Conservation (phyloP, 2,888 invertebrate species). For the Macrosiphum euphorbiae region DNA sequence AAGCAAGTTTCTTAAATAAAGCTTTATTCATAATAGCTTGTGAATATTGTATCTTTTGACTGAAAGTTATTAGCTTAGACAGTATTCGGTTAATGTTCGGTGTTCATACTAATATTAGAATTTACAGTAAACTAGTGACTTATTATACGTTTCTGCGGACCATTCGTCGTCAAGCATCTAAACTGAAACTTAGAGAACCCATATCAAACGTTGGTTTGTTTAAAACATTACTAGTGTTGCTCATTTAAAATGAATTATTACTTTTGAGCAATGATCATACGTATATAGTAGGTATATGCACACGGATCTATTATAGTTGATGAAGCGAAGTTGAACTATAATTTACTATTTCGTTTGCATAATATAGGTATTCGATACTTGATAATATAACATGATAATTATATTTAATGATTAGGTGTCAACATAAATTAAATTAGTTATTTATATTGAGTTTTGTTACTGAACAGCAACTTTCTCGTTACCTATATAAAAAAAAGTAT, state of each 20-base stretch:
- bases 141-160: not conserved
- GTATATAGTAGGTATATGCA: not conserved
- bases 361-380: not conserved
- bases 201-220: slow-evolving; percentile 1
- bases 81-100: not conserved
- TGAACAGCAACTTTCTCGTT: not conserved
- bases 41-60: not conserved
- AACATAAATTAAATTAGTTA: not conserved
- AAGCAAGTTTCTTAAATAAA: not conserved
- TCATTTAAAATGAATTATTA: not conserved
- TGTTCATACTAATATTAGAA: not conserved
- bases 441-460: not conserved
- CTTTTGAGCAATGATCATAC: not conserved
- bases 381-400: not conserved
- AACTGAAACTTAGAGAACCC: not conserved
- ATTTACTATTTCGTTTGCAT: not conserved
- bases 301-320: not conserved
- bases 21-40: not conserved
- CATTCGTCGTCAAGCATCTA: not conserved
- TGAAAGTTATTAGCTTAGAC: not conserved
- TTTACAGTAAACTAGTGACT: not conserved
- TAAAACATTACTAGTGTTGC: not conserved
- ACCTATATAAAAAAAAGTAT: not conserved
- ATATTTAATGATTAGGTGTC: not conserved
- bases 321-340: not conserved